Evolutionary conservation across 2,113 vertebrate genomes (phyloP), one percentile per base, ranked within the genome.

Genomic region (Sinocyclocheilus anophthalmus): DNA sequence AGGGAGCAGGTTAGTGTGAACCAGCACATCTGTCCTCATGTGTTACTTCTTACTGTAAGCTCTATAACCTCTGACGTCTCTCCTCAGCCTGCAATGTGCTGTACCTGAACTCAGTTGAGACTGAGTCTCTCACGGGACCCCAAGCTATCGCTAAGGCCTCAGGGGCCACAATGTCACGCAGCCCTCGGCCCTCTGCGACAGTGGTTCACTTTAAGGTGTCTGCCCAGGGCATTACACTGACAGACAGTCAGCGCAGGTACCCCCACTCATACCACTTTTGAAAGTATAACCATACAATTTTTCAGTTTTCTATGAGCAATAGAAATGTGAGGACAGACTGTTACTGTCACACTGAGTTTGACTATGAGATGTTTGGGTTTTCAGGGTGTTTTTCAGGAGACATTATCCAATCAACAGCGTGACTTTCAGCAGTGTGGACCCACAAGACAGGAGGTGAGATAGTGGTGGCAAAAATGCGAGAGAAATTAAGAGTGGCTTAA

Each of bases 131-230:
- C 88, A 98, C 97, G 0, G 97, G 97, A 50, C 97, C 97, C 1
- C 97, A 98, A 79, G 97, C 97, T 3, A 95, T 98, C 45, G 94
- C 96, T 86, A 96, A 94, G 88, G 96, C 97, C 13, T 94, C 96
- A 20, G 94, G 94, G 0, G 94, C 95, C 26, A 95, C 96, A 9
- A 67, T 98, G 87, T 91, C 92, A 30, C 93, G 92, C 53, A 95
- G 88, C 73, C 95, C 94, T 0, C 94, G 93, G 4, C 94, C 96
- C 0, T 83, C 90, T 0, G 95, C 96, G 76, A 96, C 95, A 0
- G 80, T 95, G 0, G 96, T 97, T 79, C 97, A 98, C 93, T 98
- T 98, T 89, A 98, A 97, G 90, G 97, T 98, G 91, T 97, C 97
- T 0, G 95, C 95, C 26, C 96, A 97, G 90, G 97, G 97, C 86